Conservation (phyloP, 2,888 invertebrate genomes). For the Amblyjoppa proteus region DNA sequence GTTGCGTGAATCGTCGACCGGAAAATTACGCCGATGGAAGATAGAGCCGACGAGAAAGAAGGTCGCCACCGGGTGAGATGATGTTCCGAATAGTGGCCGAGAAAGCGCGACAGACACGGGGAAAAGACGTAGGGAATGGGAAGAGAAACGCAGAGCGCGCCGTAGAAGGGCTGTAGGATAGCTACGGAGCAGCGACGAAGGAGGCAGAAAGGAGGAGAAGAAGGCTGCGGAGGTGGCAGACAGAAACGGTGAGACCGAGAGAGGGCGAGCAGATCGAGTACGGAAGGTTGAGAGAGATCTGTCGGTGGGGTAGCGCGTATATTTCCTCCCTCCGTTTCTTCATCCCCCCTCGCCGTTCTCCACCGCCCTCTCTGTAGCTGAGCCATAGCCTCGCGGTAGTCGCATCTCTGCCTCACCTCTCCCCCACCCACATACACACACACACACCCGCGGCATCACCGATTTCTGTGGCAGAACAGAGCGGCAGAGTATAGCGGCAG, state of each 20-base stretch:
- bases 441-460: constrained; percentile 61
- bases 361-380: constrained; percentile 85
- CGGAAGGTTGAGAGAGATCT: constrained; percentile 74
- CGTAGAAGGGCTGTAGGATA: constrained; percentile 82
- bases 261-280: constrained; percentile 80
- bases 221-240: constrained; percentile 70
- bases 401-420: constrained; percentile 85
- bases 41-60: constrained; percentile 71
- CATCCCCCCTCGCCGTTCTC: constrained; percentile 80
- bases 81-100: constrained; percentile 55
- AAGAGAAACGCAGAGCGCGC: constrained; percentile 86
- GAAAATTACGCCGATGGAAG: constrained; percentile 84
- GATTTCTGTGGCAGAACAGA: constrained; percentile 58
- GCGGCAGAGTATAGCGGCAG: constrained; percentile 40
- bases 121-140: constrained; percentile 74
- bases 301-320: constrained; percentile 71
- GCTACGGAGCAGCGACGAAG: constrained; percentile 79
- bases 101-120: constrained; percentile 67
- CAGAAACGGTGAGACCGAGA: constrained; percentile 68
- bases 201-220: constrained; percentile 79
- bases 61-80: constrained; percentile 79
- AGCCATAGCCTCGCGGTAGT: constrained; percentile 86
- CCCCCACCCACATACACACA: constrained; percentile 69
- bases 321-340: constrained; percentile 71
- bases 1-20: constrained; percentile 84